phyloP scores from a whole-genome alignment of 2,797 vertebrate species.

The Erpetoichthys calabaricus region DNA sequence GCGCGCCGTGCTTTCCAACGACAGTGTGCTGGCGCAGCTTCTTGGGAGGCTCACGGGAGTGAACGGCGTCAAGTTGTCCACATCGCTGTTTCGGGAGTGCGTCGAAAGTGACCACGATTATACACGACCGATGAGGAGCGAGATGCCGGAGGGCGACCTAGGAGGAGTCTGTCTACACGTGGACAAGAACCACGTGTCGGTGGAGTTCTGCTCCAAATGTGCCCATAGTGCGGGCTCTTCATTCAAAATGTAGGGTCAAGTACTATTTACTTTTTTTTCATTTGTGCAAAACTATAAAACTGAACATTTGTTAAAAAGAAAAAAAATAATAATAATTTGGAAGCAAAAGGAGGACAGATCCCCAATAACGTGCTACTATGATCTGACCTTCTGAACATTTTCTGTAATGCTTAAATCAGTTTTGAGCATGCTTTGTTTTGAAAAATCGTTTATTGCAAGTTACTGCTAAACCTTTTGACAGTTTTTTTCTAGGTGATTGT shows the following conservation, averaged over 20 bases:
- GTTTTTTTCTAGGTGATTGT: conserved; percentile 99
- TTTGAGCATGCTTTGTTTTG: conserved; percentile 13
- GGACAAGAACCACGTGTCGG: conserved; percentile 88
- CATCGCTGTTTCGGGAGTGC: conserved; percentile 79
- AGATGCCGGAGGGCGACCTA: conserved; percentile 39
- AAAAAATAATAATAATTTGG: conserved; percentile 27
- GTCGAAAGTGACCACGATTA: conserved; percentile 78
- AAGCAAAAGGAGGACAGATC: conserved; percentile 37
- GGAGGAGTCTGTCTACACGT: conserved; percentile 89
- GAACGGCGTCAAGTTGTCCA: conserved; percentile 85
- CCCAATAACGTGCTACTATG: conserved; percentile 31
- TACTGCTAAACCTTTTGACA: conserved; percentile 99
- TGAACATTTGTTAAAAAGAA: conserved; percentile 30
- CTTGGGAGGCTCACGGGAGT: conserved; percentile 78
- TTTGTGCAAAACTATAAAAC: conserved; percentile 37
- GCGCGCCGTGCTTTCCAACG: conserved; percentile 87
- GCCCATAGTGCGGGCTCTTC: conserved; percentile 71
- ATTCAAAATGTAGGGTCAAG: conserved; percentile 96
- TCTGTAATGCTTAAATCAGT: conserved; percentile 23
- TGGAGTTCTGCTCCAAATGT: conserved; percentile 95
- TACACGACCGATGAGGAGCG: conserved; percentile 64
- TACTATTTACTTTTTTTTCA: conserved; percentile 50
- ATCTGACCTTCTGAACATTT: conserved; percentile 9
- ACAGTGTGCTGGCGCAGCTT: conserved; percentile 81
- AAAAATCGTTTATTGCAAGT: conserved; percentile 53